Percentiles rank a stretch among this genome's conserved stretches.
These are phyloP conservation scores for Sipha maydis DNA, from an alignment of 2,888 invertebrate species.

Conservation along the genomic window DNA sequence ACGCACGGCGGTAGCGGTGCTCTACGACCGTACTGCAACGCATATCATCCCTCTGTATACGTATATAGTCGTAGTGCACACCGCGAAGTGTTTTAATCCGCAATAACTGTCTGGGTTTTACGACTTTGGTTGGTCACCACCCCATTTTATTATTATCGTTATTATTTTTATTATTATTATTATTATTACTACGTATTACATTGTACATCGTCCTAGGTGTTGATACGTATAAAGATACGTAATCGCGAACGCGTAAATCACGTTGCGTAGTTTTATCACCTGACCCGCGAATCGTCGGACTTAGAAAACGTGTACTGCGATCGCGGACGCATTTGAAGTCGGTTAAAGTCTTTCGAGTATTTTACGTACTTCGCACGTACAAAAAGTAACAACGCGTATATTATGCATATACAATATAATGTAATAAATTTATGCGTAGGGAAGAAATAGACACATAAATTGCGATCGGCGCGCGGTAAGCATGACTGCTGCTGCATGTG, in stretches of 20 bases:
- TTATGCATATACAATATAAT: too few species aligned
- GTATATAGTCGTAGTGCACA: background rate
- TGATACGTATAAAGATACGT: background rate
- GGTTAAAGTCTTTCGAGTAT: too few species aligned
- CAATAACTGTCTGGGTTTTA: slow-evolving; percentile 58
- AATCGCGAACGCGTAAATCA: background rate
- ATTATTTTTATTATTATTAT: too few species aligned
- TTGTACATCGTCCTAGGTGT: background rate
- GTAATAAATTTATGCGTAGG: background rate
- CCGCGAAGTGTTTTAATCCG: slow-evolving; percentile 59
- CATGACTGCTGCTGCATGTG: background rate
- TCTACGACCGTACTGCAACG: background rate
- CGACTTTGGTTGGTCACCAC: slow-evolving; percentile 43
- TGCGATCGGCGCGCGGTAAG: background rate
- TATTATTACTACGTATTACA: background rate
- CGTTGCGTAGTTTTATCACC: background rate
- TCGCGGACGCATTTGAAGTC: too few species aligned
- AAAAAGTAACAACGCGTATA: background rate
- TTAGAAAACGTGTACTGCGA: background rate
- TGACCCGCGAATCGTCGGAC: background rate
- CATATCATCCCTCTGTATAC: background rate
- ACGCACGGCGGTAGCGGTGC: background rate
- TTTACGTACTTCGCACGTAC: too few species aligned
- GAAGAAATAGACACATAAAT: slow-evolving; percentile 30
- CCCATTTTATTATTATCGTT: background rate